Conservation (phyloP, 92 coral and sea anemone genomes). For the Phenganax stokvisi region DNA sequence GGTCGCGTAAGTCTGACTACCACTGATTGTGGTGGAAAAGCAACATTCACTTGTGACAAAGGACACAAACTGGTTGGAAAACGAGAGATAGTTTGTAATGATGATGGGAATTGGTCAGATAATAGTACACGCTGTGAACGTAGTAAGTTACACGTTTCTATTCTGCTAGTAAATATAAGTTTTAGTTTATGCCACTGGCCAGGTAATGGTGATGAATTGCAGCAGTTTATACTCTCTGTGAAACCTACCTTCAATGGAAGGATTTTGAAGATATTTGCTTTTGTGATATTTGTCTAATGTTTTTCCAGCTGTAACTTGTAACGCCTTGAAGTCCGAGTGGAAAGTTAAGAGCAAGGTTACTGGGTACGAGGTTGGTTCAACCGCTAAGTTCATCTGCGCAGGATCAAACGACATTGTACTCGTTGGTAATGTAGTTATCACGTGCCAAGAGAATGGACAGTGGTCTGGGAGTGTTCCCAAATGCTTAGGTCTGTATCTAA, state of each 20-base stretch:
- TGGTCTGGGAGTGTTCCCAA: constrained; percentile 22
- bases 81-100: background rate
- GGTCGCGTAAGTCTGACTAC: background rate
- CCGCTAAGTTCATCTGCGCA: background rate
- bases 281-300: background rate
- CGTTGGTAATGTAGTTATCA: background rate
- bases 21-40: constrained; percentile 18
- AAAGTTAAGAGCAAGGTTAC: background rate
- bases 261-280: background rate
- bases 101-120: constrained; percentile 24
- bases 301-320: background rate
- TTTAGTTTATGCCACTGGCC: no score
- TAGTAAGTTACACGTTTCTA: background rate
- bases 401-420: background rate
- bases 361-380: background rate
- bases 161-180: background rate
- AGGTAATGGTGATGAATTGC: no score
- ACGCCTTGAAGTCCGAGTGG: background rate
- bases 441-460: constrained; percentile 6
- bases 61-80: constrained; percentile 24
- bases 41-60: constrained; percentile 10
- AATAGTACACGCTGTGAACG: constrained; percentile 1
- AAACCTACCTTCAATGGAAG: background rate
- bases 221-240: background rate
- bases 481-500: constrained; percentile 21